A percentile compares a stretch with the other conserved stretches of the same genome.
Evolutionary conservation across 2,888 invertebrate species (phyloP).

Genomic region (Oscheius sp.): DNA sequence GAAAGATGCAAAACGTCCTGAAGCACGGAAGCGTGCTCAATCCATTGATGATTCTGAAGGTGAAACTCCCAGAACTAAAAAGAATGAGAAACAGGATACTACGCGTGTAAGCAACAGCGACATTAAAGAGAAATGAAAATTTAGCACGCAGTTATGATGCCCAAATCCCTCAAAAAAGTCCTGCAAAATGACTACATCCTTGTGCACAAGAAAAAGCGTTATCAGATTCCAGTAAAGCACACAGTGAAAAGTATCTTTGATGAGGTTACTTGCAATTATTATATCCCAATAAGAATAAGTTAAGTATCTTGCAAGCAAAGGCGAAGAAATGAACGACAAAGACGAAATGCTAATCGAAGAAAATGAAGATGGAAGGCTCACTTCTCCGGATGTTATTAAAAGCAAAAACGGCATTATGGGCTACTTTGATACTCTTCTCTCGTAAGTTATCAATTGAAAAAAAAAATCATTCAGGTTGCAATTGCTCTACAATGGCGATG

Average conservation of each 20-base stretch:
- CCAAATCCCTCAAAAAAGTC: constrained; percentile 29
- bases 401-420: constrained; percentile 30
- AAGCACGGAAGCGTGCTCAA: background rate
- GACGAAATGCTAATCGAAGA: constrained; percentile 41
- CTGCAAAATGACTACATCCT: constrained; percentile 36
- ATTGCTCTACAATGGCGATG: constrained; percentile 43
- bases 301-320: background rate
- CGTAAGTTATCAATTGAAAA: constrained; percentile 24
- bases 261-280: constrained; percentile 35
- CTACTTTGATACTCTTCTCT: constrained; percentile 39
- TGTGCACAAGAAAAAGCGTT: constrained; percentile 21
- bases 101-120: background rate
- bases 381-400: constrained; percentile 10
- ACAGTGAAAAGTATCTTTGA: constrained; percentile 31
- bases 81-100: background rate
- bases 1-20: background rate
- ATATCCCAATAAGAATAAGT: background rate
- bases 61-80: background rate
- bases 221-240: constrained; percentile 23
- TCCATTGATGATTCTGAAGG: no score
- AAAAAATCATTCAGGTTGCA: constrained; percentile 34
- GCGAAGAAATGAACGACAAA: background rate
- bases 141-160: constrained; percentile 21
- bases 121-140: background rate
- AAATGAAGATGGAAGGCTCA: constrained; percentile 5